These are phyloP conservation scores for Xyliphius kryptos DNA, from an alignment of 2,113 vertebrate species.

Conservation along the genomic window DNA sequence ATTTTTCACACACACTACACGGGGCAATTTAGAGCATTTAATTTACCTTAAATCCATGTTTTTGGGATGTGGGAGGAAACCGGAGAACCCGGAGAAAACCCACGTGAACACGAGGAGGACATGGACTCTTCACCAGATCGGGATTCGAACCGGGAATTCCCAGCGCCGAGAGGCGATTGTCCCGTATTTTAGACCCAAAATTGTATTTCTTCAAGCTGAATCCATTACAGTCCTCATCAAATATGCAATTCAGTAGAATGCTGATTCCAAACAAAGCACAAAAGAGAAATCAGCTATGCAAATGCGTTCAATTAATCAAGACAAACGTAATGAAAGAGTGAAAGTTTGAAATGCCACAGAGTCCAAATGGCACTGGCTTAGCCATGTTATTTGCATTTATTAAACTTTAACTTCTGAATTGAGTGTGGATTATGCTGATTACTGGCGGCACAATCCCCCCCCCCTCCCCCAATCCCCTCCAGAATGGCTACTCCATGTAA, in stretches of 20 bases:
- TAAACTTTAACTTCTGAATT: slow-evolving; percentile 58
- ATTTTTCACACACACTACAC: no score
- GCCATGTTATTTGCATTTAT: slow-evolving; percentile 62
- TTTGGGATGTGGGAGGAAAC: no score
- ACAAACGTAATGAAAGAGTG: slow-evolving; percentile 22
- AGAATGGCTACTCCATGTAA: slow-evolving; percentile 51
- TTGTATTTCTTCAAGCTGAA: background rate
- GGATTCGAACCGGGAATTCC: no score
- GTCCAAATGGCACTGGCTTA: slow-evolving; percentile 51
- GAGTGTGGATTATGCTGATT: slow-evolving; percentile 54
- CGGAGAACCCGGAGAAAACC: no score
- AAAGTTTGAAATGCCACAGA: slow-evolving; percentile 38
- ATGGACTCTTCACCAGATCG: no score
- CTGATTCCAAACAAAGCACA: slow-evolving; percentile 28
- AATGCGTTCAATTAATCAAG: slow-evolving; percentile 41
- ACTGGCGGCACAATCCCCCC: slow-evolving; percentile 41
- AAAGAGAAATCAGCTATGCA: slow-evolving; percentile 43
- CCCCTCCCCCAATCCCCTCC: background rate
- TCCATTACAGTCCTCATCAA: slow-evolving; percentile 17
- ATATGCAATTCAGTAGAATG: slow-evolving; percentile 10
- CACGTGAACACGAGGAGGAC: no score
- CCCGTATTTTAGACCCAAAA: no score
- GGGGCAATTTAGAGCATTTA: no score
- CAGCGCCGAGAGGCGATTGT: no score
- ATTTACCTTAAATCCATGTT: no score